Evolutionary conservation across 2,888 invertebrate genomes (phyloP).

Genomic region (Steromphala cineraria): DNA sequence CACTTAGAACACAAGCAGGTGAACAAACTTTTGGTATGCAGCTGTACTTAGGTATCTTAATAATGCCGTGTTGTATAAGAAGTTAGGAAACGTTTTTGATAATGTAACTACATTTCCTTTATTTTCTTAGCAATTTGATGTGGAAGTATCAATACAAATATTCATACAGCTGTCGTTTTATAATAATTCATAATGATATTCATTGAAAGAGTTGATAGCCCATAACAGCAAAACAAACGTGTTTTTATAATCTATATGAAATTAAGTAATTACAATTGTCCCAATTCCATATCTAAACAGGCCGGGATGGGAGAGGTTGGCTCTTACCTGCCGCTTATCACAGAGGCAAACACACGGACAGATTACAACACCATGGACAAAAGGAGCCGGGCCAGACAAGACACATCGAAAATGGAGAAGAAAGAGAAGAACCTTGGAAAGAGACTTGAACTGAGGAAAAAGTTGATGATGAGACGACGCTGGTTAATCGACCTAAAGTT

Average conservation of each 20-base stretch:
- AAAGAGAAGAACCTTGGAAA: conserved; percentile 40
- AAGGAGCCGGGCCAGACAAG: not conserved
- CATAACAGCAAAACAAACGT: not conserved
- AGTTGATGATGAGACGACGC: conserved; percentile 40
- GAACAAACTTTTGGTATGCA: no score
- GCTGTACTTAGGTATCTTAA: no score
- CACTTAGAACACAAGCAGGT: no score
- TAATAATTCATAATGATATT: no score
- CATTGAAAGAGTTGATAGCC: no score
- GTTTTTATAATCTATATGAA: not conserved
- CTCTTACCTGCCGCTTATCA: not conserved
- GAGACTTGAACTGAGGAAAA: conserved; percentile 48
- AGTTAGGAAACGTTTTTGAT: no score
- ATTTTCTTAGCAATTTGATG: no score
- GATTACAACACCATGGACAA: not conserved
- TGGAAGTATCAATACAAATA: no score
- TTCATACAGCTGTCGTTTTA: no score
- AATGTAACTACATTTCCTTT: no score
- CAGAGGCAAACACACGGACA: not conserved
- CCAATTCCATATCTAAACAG: not conserved
- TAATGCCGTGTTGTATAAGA: no score
- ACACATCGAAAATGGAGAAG: not conserved
- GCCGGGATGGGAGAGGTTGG: not conserved
- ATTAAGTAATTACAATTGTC: not conserved
- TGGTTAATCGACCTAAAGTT: conserved; percentile 59